A percentile compares a stretch with the other conserved stretches of the same genome.
Evolutionary conservation across 2,797 vertebrate species (phyloP).

Genomic region (Ceyx erithaca): DNA sequence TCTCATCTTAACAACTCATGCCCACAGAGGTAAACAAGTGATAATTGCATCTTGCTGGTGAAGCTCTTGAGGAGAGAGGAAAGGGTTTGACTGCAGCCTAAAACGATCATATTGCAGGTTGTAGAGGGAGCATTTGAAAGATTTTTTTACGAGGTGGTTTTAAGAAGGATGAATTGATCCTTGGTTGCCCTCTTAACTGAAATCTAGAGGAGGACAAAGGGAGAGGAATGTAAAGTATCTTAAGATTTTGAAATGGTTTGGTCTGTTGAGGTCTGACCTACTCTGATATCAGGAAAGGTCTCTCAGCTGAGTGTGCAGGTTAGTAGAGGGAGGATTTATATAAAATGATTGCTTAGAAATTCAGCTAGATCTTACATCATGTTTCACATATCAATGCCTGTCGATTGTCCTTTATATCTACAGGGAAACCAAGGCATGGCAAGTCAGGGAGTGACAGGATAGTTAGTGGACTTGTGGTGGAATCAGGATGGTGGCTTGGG

Average conservation of each 20-base stretch:
- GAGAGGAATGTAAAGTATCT: background rate
- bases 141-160: background rate
- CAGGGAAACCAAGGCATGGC: background rate
- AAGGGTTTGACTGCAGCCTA: background rate
- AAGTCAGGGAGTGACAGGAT: background rate
- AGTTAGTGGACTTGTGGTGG: background rate
- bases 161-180: background rate
- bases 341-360: background rate
- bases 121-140: background rate
- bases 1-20: background rate
- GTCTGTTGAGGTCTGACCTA: background rate
- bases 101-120: background rate
- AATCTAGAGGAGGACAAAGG: background rate
- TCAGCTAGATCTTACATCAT: background rate
- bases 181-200: background rate
- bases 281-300: background rate
- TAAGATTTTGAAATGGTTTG: background rate
- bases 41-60: background rate
- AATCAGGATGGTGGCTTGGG: background rate
- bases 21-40: background rate
- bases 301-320: background rate
- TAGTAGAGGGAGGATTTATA: background rate
- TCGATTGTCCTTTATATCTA: background rate
- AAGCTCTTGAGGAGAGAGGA: background rate
- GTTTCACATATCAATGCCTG: rapidly evolving